phyloP scores from a whole-genome alignment of 2,888 invertebrate genomes.

The Emmelina monodactyla region DNA sequence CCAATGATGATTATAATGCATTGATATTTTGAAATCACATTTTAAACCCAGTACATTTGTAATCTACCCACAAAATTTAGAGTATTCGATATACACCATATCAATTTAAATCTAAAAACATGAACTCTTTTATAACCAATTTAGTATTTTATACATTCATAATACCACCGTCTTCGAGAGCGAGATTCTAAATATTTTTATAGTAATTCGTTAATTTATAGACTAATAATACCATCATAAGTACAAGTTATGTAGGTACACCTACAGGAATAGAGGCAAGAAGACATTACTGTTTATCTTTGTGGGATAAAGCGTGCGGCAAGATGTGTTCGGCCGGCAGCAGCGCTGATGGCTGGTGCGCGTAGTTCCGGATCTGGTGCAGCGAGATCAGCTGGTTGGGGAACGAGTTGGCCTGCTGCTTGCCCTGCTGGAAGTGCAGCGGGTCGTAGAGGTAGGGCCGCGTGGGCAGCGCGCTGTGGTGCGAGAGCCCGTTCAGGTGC shows the following conservation, averaged over 20 bases:
- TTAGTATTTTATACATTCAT: conserved; percentile 44
- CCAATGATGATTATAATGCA: conserved; percentile 19
- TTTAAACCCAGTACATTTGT: conserved; percentile 41
- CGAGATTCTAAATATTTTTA: conserved; percentile 59
- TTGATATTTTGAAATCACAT: conserved; percentile 34
- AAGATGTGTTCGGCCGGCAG: conserved; percentile 75
- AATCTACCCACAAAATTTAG: conserved; percentile 50
- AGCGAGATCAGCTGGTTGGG: conserved; percentile 94
- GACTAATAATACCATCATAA: conserved; percentile 62
- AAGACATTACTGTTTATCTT: conserved; percentile 55
- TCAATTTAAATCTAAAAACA: conserved; percentile 51
- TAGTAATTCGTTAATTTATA: conserved; percentile 51
- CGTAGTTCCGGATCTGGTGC: conserved; percentile 96
- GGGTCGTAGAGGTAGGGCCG: conserved; percentile 93
- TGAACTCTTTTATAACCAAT: conserved; percentile 48
- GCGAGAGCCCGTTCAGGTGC: conserved; percentile 74
- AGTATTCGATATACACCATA: conserved; percentile 48
- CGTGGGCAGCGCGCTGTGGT: conserved; percentile 72
- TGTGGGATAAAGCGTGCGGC: conserved; percentile 58
- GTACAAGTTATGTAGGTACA: conserved; percentile 44
- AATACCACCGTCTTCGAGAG: conserved; percentile 57
- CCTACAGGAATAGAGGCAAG: conserved; percentile 36
- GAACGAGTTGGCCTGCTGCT: conserved; percentile 73
- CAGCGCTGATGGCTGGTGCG: conserved; percentile 85
- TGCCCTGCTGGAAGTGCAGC: conserved; percentile 82